These are phyloP conservation scores for Spilogale gracilis DNA, from an alignment of 2,113 vertebrate genomes.

Conservation along the genomic window DNA sequence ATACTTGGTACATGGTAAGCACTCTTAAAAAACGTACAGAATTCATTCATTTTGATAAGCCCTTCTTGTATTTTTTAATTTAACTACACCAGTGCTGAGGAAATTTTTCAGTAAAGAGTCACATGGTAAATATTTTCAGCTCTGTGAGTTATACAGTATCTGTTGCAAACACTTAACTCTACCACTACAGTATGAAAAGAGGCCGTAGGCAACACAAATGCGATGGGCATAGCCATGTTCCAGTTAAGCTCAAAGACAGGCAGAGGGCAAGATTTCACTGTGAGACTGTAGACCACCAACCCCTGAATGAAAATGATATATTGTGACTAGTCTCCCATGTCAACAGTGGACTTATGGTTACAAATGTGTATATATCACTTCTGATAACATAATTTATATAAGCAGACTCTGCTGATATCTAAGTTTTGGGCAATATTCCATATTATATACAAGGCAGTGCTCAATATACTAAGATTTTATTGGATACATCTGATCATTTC, in stretches of 20 bases:
- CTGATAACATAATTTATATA: neutral
- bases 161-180: neutral
- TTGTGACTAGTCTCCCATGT: neutral
- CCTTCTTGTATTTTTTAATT: neutral
- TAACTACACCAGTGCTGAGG: neutral
- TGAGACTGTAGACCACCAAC: neutral
- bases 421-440: neutral
- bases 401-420: neutral
- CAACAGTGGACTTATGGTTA: neutral
- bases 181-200: neutral
- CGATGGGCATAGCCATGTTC: neutral
- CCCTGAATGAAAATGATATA: neutral
- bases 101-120: neutral
- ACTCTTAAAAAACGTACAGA: neutral
- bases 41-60: neutral
- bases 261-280: neutral
- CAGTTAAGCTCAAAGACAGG: neutral
- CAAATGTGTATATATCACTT: neutral
- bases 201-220: neutral
- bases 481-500: neutral
- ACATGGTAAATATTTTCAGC: too few relatives aligned
- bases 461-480: constrained; percentile 7
- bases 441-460: neutral
- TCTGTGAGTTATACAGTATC: neutral
- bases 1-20: neutral